A percentile compares a stretch with the other conserved stretches of the same genome.
These are phyloP conservation scores for Eupeodes corollae DNA, from an alignment of 1,140 invertebrate species.

Conservation along the genomic window DNA sequence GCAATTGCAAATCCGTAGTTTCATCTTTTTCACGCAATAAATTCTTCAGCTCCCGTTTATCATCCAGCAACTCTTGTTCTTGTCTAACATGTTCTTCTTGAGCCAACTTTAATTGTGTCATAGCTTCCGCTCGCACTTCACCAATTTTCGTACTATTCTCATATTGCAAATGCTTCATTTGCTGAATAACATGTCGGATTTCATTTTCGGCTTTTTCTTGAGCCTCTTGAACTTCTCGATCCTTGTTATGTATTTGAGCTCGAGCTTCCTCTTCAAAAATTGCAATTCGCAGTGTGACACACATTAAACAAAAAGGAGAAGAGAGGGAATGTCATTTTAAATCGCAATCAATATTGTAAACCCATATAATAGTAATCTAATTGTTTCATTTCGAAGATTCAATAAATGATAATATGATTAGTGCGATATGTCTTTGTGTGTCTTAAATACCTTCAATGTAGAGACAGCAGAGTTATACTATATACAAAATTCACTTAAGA, in stretches of 20 bases:
- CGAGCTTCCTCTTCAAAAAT: conserved; percentile 19
- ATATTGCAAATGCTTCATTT: conserved; percentile 84
- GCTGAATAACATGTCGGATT: conserved; percentile 80
- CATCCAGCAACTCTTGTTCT: conserved; percentile 63
- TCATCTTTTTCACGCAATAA: conserved; percentile 60
- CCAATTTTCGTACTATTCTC: conserved; percentile 66
- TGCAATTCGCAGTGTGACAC: no score
- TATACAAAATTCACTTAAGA: no score
- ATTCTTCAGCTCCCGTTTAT: conserved; percentile 65
- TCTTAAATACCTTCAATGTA: no score
- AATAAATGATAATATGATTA: not conserved
- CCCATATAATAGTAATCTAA: no score
- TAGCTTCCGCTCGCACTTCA: conserved; percentile 49
- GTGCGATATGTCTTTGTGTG: not conserved
- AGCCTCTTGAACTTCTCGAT: conserved; percentile 76
- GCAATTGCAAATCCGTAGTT: conserved; percentile 28
- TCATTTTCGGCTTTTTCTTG: conserved; percentile 78
- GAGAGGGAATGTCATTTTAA: no score
- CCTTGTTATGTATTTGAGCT: conserved; percentile 54
- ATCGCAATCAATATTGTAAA: no score
- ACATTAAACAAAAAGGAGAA: no score
- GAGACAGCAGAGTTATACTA: not conserved
- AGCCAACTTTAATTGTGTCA: conserved; percentile 61
- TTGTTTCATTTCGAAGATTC: not conserved
- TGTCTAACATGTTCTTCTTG: conserved; percentile 61